Conservation (phyloP, 2,113 vertebrate genomes). For the Junco hyemalis region DNA sequence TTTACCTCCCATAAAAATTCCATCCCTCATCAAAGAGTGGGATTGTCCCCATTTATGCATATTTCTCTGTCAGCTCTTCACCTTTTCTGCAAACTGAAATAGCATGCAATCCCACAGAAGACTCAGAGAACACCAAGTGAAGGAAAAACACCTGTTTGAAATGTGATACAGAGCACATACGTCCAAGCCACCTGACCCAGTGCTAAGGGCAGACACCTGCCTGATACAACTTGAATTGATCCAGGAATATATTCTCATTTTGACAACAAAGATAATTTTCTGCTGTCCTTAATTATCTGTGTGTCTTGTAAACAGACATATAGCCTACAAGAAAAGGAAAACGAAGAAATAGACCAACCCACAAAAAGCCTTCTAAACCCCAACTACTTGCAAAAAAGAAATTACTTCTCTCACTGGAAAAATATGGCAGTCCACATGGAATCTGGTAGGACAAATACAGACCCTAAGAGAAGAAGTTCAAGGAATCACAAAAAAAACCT, state of each 20-base stretch:
- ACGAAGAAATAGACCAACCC: background rate
- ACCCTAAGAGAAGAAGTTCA: background rate
- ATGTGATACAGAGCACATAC: background rate
- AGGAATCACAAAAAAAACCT: background rate
- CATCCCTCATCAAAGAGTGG: background rate
- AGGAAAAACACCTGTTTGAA: background rate
- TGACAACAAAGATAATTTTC: background rate
- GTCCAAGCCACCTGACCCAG: background rate
- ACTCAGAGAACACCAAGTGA: background rate
- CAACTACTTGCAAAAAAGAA: background rate
- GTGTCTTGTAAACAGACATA: background rate
- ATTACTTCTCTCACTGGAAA: background rate
- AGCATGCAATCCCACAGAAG: background rate
- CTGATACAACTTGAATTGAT: background rate
- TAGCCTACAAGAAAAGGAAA: background rate
- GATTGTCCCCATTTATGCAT: background rate
- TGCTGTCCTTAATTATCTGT: background rate
- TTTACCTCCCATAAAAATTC: background rate
- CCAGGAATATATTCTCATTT: background rate
- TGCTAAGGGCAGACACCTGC: background rate
- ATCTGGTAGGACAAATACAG: background rate
- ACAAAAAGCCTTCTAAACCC: background rate
- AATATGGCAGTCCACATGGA: rapidly evolving
- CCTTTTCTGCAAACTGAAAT: background rate
- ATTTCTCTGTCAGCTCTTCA: background rate